Base-by-base conservation (phyloP, 2,797 vertebrate species). In the Gallinago stenura region DNA sequence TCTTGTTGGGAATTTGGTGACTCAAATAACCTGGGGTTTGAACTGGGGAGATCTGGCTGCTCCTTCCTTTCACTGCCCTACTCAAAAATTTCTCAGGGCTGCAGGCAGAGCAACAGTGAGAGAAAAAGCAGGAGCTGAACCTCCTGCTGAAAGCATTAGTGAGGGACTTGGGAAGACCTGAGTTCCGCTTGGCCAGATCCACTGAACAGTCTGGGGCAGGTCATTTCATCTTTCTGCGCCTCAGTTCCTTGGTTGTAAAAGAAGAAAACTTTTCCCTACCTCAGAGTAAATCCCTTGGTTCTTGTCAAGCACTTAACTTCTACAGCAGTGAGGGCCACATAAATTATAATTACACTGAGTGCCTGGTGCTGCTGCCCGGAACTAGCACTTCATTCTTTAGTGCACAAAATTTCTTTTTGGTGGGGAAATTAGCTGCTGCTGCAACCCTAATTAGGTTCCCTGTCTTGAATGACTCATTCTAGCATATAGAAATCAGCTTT, bases 381-480 rank as follows among this genome's bases (percentile, higher is more conserved):
- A 96, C 78, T 97, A 94, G 91, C 94, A 95, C 92, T 97, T 97
- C 87, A 96, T 97, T 96, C 69, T 95, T 83, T 89, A 91, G 76
- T 41, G 46, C 77, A 87, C 85, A 72, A 79, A 79, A 90, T 93
- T 94, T 96, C 94, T 95, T 95, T 93, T 82, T 73, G 90, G 71
- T 73, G 78, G 93, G 1, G 48, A 96, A 96, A 95, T 96, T 92
- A 96, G 77, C 89, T 93, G 91, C 82, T 83, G 45, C 82, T 83
- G 58, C 87, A 82, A 91, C 39, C 18, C 72, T 94, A 96, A 96
- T 95, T 96, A 95, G 80, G 39, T 87, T 75, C 86, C 51, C 83
- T 95, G 75, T 91, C 83, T 91, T 89, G 83, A 96, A 87, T 87
- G 73, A 85, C 80, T 96, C 62, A 41, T 73, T 86, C 87, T 79